Base-by-base conservation (phyloP, 2,797 vertebrate genomes). In the Urocyon cinereoargenteus region DNA sequence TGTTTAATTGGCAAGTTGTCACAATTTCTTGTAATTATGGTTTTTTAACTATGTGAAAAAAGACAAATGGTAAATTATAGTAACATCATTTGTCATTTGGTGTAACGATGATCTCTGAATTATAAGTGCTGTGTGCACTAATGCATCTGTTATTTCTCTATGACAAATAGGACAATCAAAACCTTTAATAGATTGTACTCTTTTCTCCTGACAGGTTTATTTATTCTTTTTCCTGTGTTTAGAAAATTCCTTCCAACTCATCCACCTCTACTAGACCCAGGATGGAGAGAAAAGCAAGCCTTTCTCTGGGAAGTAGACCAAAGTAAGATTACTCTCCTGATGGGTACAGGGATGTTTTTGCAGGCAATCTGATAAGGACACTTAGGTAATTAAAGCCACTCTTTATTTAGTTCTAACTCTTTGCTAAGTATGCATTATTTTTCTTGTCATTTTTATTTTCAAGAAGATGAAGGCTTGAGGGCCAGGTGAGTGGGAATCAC, bases 41-140 rank as follows among this genome's bases (percentile, higher is more conserved):
- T 92, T 91, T 98, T 97, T 97, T 98, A 98, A 98, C 94, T 96
- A 96, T 89, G 85, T 96, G 97, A 97, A 98, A 97, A 94, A 96
- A 97, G 94, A 94, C 90, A 98, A 98, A 97, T 97, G 62, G 36
- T 83, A 96, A 89, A 97, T 97, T 96, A 96, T 84, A 91, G 89
- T 91, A 92, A 79, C 51, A 72, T 86, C 97, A 91, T 98, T 98
- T 97, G 97, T 98, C 92, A 97, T 95, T 97, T 97, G 68, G 45
- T 92, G 9, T 96, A 97, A 97, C 18, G 85, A 97, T 36, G 1
- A 92, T 95, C 62, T 97, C 91, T 94, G 94, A 95, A 98, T 96
- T 95, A 57, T 90, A 98, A 97, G 92, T 91, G 86, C 45, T 91
- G 34, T 91, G 84, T 28, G 64, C 83, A 85, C 53, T 97, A 95